Evolutionary conservation across 2,888 invertebrate genomes (phyloP).

Genomic region (Eupithecia dodoneata): DNA sequence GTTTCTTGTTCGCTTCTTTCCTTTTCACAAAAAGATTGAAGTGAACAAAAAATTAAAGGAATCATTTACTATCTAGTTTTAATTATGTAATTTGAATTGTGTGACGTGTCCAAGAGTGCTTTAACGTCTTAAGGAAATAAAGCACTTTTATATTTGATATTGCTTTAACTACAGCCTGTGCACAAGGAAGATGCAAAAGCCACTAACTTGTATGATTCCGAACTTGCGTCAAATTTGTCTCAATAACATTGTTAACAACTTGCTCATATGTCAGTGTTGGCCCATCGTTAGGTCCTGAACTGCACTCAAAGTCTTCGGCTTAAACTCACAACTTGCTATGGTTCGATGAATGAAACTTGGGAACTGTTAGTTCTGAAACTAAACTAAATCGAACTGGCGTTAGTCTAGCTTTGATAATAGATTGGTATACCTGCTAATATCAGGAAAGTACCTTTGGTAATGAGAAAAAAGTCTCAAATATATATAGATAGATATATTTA

Average conservation of each 20-base stretch:
- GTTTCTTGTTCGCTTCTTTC: too few relatives aligned
- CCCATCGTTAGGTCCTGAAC: slow-evolving; percentile 46
- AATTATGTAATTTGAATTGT: too few relatives aligned
- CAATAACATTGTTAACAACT: slow-evolving; percentile 61
- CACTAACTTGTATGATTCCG: slow-evolving; percentile 21
- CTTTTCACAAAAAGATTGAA: too few relatives aligned
- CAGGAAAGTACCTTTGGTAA: slow-evolving; percentile 26
- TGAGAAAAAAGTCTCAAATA: slow-evolving; percentile 10
- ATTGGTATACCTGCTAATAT: slow-evolving; percentile 32
- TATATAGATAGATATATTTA: too few relatives aligned
- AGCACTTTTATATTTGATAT: too few relatives aligned
- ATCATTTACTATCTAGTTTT: too few relatives aligned
- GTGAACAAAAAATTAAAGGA: too few relatives aligned
- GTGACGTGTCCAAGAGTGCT: too few relatives aligned
- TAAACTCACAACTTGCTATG: slow-evolving; percentile 57
- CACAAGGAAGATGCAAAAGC: neutral
- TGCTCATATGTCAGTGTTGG: slow-evolving; percentile 53
- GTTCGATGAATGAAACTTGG: slow-evolving; percentile 62
- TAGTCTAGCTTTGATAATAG: slow-evolving; percentile 41
- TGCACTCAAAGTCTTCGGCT: slow-evolving; percentile 41
- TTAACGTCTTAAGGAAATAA: too few relatives aligned
- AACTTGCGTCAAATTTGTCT: slow-evolving; percentile 53
- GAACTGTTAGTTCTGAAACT: slow-evolving; percentile 56
- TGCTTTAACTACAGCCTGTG: neutral
- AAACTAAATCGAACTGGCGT: slow-evolving; percentile 59